These are phyloP conservation scores for Echeneis naucrates DNA, from an alignment of 2,797 vertebrate species.

Conservation along the genomic window DNA sequence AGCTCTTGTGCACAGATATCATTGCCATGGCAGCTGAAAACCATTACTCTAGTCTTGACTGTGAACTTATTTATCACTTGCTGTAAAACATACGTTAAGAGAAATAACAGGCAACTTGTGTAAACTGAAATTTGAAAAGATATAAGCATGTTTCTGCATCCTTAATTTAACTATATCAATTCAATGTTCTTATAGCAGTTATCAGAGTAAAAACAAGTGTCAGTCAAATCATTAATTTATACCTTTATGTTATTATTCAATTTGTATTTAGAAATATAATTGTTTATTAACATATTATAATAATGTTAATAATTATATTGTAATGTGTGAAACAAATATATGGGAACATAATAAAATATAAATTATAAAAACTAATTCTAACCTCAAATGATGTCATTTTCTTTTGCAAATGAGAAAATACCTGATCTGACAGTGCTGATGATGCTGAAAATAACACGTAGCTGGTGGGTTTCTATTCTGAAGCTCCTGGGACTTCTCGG, in stretches of 20 bases:
- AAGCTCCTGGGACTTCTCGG: no score
- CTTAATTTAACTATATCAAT: no score
- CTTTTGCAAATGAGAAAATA: not conserved
- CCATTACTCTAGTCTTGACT: conserved; percentile 7
- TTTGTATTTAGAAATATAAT: conserved; percentile 14
- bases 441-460: not conserved
- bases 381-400: not conserved
- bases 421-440: conserved; percentile 17
- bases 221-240: not conserved
- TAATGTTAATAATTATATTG: not conserved
- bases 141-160: conserved; percentile 12
- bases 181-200: not conserved
- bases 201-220: conserved; percentile 17
- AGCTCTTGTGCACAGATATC: conserved; percentile 13
- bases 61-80: conserved; percentile 55
- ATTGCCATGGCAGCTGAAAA: conserved; percentile 46
- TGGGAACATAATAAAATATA: not conserved
- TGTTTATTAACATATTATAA: no score
- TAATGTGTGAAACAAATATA: conserved; percentile 14
- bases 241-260: not conserved
- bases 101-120: conserved; percentile 26
- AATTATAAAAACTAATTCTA: not conserved
- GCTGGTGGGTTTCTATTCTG: no score
- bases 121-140: conserved; percentile 10
- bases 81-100: conserved; percentile 16